Conservation (phyloP, 2,888 invertebrate species). For the Periphyllus acericola region DNA sequence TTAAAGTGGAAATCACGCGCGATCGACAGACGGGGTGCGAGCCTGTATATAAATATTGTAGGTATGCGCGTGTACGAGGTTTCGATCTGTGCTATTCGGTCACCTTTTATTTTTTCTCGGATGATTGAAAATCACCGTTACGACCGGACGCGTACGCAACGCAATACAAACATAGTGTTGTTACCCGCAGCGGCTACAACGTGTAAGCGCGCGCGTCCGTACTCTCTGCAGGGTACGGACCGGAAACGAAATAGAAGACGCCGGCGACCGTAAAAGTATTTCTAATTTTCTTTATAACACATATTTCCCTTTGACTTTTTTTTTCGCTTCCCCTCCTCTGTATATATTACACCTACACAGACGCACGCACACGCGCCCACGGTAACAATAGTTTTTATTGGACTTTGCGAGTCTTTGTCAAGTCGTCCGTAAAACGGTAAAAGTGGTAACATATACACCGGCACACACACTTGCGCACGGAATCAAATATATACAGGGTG, state of each 20-base stretch:
- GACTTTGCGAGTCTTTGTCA: not conserved
- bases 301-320: not conserved
- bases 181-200: too few relatives aligned
- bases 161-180: too few relatives aligned
- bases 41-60: too few relatives aligned
- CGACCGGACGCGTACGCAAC: not conserved
- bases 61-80: not conserved
- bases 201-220: not conserved
- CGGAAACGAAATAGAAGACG: conserved; percentile 32
- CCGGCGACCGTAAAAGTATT: conserved; percentile 32
- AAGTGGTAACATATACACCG: not conserved
- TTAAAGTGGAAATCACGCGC: too few relatives aligned
- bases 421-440: not conserved
- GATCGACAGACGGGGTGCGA: too few relatives aligned
- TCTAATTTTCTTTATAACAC: conserved; percentile 30
- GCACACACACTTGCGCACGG: not conserved
- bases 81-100: not conserved
- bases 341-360: not conserved
- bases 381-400: not conserved
- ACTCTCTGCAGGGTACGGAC: not conserved
- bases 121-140: not conserved
- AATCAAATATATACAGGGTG: too few relatives aligned
- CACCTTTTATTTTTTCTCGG: not conserved
- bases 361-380: not conserved
- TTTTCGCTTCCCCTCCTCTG: not conserved